Evolutionary conservation across 2,797 vertebrate species (phyloP), one percentile per base, ranked within the genome.

Genomic region (Pitangus sulphuratus): DNA sequence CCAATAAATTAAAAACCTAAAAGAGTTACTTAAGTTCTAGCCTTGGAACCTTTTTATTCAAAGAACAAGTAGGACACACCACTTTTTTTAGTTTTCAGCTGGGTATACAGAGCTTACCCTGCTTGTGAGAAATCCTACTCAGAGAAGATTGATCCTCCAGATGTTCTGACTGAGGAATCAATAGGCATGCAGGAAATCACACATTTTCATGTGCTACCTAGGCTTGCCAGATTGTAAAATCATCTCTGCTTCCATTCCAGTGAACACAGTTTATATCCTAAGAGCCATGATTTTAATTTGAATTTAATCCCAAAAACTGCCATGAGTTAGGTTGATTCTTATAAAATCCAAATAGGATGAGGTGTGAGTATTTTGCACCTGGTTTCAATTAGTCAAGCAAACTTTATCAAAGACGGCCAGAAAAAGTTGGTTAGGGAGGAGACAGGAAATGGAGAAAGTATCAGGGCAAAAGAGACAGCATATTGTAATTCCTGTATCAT

Each of bases 1-100:
- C 89, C 87, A 93, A 93, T 95, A 97, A 95, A 89, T 96, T 90
- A 82, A 84, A 91, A 87, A 69, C n/a, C 66, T 90, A 87, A 85
- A 93, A 93, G 89, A 87, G 30, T 82, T 95, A 92, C 90, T 92
- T 92, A 94, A 94, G 84, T 95, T 87, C 68, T 75, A 62, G 64
- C 78, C 77, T 91, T 90, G 80, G 51, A 92, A 93, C 72, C 42
- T 45, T 88, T 95, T 86, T 75, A 81, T 88, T 93, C 87, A 45
- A 79, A 72, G 85, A 81, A 75, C 75, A 84, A 94, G 75, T 85
- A 90, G 70, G 81, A 89, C 35, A 61, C 20, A 53, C 6, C 42
- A 47, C 37, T 78, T 87, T 40, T 51, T 60, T 82, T 31, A 33
- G 58, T 80, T 87, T 77, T 72, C 79, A 75, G 61, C 68, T 61